Evolutionary conservation across 1,140 invertebrate species (phyloP).

Genomic region (Teleogryllus occipitalis): DNA sequence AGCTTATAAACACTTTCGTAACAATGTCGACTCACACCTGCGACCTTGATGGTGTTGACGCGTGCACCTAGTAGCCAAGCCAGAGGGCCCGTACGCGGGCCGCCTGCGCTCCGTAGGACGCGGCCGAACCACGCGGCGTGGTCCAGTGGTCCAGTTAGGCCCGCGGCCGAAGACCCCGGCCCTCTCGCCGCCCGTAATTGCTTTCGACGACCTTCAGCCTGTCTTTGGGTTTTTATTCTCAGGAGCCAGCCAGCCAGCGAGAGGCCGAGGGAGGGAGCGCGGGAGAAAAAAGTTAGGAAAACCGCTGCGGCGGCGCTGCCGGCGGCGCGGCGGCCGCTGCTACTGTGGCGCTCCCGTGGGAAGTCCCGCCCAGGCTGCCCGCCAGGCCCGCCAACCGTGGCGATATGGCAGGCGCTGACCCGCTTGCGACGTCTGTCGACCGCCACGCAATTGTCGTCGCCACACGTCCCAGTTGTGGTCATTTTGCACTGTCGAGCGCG

Average conservation of each 20-base stretch:
- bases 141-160: conserved; percentile 2
- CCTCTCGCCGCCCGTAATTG: neutral
- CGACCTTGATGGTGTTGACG: too few species aligned
- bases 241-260: neutral
- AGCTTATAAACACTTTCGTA: too few species aligned
- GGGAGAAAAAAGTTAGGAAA: neutral
- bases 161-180: neutral
- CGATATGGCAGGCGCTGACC: too few species aligned
- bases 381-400: too few species aligned
- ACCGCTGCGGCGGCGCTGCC: neutral
- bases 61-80: too few species aligned
- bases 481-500: too few species aligned
- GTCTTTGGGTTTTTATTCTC: neutral
- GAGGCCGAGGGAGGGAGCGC: too few species aligned
- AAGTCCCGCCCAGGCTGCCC: neutral
- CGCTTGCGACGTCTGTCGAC: too few species aligned
- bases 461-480: too few species aligned
- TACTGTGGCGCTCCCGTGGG: neutral
- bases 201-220: neutral
- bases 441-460: too few species aligned
- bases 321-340: too few species aligned
- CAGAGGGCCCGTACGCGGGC: neutral
- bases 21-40: too few species aligned
- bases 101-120: neutral
- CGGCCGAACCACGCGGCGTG: neutral